Conservation (phyloP, 2,888 invertebrate species). For the Hydroisotoma schaefferi region DNA sequence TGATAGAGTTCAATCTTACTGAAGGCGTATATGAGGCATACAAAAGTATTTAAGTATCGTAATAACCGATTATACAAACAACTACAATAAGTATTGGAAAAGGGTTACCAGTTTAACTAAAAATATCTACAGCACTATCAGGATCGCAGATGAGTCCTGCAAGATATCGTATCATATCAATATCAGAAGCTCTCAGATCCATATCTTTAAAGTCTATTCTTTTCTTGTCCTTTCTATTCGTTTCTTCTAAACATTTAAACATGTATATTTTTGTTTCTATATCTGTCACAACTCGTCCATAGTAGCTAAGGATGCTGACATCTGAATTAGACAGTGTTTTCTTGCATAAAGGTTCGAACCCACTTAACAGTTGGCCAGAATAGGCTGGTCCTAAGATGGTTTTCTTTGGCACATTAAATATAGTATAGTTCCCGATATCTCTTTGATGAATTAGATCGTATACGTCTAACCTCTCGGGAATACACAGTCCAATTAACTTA, state of each 20-base stretch:
- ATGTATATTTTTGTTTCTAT: slow-evolving; percentile 48
- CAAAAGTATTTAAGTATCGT: too few species aligned
- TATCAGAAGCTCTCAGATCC: slow-evolving; percentile 35
- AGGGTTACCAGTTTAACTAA: slow-evolving; percentile 20
- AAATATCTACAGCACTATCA: slow-evolving; percentile 35
- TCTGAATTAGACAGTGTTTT: slow-evolving; percentile 37
- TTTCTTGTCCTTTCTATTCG: slow-evolving; percentile 9
- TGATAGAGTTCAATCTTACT: too few species aligned
- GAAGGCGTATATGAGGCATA: too few species aligned
- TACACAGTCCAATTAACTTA: slow-evolving; percentile 50
- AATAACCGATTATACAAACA: too few species aligned
- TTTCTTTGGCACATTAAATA: slow-evolving; percentile 38
- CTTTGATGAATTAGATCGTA: slow-evolving; percentile 50
- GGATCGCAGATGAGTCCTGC: slow-evolving; percentile 31
- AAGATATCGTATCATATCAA: slow-evolving; percentile 44
- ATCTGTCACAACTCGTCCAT: slow-evolving; percentile 45
- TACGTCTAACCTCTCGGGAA: slow-evolving; percentile 50
- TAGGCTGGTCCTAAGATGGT: slow-evolving; percentile 44
- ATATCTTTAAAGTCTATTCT: slow-evolving; percentile 28
- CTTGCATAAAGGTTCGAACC: slow-evolving; percentile 31
- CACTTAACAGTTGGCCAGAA: slow-evolving; percentile 36
- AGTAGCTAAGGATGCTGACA: slow-evolving; percentile 43
- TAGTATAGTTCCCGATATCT: slow-evolving; percentile 43
- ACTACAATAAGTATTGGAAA: too few species aligned
- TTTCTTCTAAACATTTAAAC: slow-evolving; percentile 36